phyloP scores from a whole-genome alignment of 2,797 vertebrate genomes.

The Micrastur ruficollis region DNA sequence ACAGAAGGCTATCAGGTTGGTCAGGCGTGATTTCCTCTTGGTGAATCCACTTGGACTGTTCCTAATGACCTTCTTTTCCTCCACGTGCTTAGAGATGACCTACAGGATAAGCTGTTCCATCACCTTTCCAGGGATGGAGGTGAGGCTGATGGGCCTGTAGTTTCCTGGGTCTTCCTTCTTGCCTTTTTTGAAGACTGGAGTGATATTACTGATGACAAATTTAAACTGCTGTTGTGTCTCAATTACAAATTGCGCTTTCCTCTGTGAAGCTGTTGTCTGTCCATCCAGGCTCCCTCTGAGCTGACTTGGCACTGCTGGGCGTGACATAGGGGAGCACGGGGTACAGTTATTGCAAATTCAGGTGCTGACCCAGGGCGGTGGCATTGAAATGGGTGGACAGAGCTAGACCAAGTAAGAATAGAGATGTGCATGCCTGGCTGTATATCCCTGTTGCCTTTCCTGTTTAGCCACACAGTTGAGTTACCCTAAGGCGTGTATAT shows the following conservation, averaged over 20 bases:
- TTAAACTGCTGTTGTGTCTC: background rate
- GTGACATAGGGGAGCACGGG: background rate
- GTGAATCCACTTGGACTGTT: too few species aligned
- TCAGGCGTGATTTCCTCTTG: too few species aligned
- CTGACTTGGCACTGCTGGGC: background rate
- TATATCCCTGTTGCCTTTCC: background rate
- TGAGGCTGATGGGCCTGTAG: too few species aligned
- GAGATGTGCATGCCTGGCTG: background rate
- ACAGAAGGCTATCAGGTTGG: too few species aligned
- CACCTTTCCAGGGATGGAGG: too few species aligned
- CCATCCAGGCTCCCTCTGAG: background rate
- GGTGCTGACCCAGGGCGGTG: background rate
- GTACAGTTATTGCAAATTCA: background rate
- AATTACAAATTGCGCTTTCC: background rate
- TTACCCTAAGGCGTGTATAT: background rate
- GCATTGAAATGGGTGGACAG: background rate
- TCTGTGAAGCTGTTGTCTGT: background rate
- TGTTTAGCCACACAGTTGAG: background rate
- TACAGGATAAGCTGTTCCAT: too few species aligned
- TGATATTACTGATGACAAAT: background rate
- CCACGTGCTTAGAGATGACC: too few species aligned
- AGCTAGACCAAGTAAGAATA: background rate
- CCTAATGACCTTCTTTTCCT: too few species aligned
- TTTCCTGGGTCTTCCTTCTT: too few species aligned
- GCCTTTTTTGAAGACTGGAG: too few species aligned